Evolutionary conservation across 2,113 vertebrate species (phyloP).

Genomic region (Xenopus tropicalis): DNA sequence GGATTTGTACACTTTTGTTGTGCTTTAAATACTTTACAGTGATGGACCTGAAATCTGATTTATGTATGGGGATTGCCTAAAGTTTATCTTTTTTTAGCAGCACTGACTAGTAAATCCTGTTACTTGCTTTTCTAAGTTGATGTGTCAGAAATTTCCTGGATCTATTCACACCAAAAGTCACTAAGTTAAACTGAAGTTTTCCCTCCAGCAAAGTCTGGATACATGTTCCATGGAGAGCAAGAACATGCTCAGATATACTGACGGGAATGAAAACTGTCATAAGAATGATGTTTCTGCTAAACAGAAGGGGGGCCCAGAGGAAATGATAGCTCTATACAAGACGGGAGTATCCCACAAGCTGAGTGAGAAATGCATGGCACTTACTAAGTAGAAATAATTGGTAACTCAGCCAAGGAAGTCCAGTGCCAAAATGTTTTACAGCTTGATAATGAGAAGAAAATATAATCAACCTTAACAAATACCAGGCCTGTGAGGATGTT

Average conservation of each 20-base stretch:
- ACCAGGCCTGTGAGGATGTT: slow-evolving; percentile 15
- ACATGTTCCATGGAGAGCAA: no score
- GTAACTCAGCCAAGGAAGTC: slow-evolving; percentile 18
- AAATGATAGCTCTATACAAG: neutral
- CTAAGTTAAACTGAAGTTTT: neutral
- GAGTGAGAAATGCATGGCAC: slow-evolving; percentile 1
- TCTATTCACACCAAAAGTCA: no score
- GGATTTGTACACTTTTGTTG: no score
- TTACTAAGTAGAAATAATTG: slow-evolving; percentile 7
- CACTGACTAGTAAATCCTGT: no score
- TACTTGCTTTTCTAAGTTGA: no score
- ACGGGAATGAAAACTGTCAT: neutral
- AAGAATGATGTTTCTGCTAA: neutral
- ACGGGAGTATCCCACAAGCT: neutral
- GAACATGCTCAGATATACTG: neutral
- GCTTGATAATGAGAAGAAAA: slow-evolving; percentile 25
- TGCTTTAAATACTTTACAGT: no score
- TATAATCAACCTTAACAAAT: slow-evolving; percentile 30
- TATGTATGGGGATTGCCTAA: neutral
- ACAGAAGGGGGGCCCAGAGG: neutral
- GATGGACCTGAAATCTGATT: no score
- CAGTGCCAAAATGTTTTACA: slow-evolving; percentile 36
- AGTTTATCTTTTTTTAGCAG: no score
- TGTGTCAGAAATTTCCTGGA: no score
- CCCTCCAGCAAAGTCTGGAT: neutral